Evolutionary conservation across 2,797 vertebrate genomes (phyloP), one percentile per base, ranked within the genome.

Genomic region (Tachyglossus aculeatus): DNA sequence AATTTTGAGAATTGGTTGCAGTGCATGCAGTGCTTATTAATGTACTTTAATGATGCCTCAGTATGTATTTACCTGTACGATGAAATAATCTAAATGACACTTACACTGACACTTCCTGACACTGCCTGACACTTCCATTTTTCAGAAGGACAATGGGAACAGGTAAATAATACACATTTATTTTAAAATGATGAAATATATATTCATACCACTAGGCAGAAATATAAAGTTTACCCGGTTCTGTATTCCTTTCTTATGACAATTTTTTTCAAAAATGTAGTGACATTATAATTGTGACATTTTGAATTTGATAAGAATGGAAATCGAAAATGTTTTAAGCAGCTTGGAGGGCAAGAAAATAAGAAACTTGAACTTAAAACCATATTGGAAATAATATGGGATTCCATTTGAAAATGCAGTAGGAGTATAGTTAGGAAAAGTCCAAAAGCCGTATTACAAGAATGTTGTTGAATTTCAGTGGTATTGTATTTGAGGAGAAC

Each of bases 101-200:
- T n/a, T n/a, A n/a, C n/a, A n/a, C n/a, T n/a, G n/a, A n/a, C n/a
- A n/a, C n/a, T n/a, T n/a, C n/a, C n/a, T 85, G 78, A 79, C 85
- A 86, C 88, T 89, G 86, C 74, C 81, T 85, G 72, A 77, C 71
- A 87, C 76, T 84, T 90, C 71, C 84, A 62, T 84, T 88, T 92
- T 88, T 82, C 77, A 80, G 88, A 80, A 89, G 40, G 82, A 82
- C 55, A 64, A 55, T 55, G 83, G 39, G 69, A 86, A 61, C 68
- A 83, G 73, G 48, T 52, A 59, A 80, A 74, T 63, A 67, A 85
- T 67, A 65, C 56, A 73, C 76, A 67, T 60, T 74, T 77, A 36
- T 54, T 71, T 67, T 70, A 57, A 58, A 70, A 24, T 60, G 85
- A 51, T 77, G 73, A 57, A 24, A 16, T n/a, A 83, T 15, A 66